These are phyloP conservation scores for Ascaphus truei DNA, from an alignment of 2,113 vertebrate species.

Conservation along the genomic window DNA sequence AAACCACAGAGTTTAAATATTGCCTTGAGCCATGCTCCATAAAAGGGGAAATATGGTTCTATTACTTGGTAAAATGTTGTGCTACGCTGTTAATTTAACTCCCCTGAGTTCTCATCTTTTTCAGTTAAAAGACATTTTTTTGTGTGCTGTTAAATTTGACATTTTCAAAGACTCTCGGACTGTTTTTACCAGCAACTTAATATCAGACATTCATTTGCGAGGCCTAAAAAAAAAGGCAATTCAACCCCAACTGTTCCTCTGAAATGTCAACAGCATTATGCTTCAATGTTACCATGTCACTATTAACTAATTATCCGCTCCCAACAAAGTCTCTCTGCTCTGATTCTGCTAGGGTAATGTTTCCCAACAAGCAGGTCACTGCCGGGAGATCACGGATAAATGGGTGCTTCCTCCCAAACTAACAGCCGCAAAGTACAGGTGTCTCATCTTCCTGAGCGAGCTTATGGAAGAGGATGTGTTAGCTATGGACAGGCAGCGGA, in stretches of 20 bases:
- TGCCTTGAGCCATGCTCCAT: conserved; percentile 59
- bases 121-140: conserved; percentile 51
- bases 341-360: no score
- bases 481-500: no score
- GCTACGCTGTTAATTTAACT: conserved; percentile 61
- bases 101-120: conserved; percentile 57
- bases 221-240: not conserved
- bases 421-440: not conserved
- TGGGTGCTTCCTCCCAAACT: not conserved
- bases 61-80: conserved; percentile 66
- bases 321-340: not conserved
- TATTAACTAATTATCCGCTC: conserved; percentile 31
- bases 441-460: not conserved
- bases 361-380: no score
- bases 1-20: conserved; percentile 68
- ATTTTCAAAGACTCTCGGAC: conserved; percentile 47
- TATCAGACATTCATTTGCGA: conserved; percentile 11
- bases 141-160: conserved; percentile 54
- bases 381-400: no score
- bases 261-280: conserved; percentile 59
- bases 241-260: conserved; percentile 23
- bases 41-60: conserved; percentile 63
- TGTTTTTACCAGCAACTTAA: conserved; percentile 35
- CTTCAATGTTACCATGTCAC: conserved; percentile 30
- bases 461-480: accelerated